Conservation (phyloP, 2,888 invertebrate species). For the Philereme transversata region DNA sequence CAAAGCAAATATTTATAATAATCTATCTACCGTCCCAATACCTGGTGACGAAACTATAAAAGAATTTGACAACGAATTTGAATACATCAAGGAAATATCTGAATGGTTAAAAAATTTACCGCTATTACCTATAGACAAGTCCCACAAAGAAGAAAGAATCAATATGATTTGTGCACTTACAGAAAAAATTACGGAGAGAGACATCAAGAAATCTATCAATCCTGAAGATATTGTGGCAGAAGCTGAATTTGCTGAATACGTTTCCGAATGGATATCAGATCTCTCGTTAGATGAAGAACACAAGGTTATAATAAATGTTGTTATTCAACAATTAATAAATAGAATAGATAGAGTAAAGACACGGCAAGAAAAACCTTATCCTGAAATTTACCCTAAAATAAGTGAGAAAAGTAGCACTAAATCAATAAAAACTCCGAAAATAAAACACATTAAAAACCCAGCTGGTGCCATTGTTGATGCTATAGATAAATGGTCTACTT, state of each 20-base stretch:
- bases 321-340: constrained; percentile 54
- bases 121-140: constrained; percentile 44
- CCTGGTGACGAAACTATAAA: constrained; percentile 48
- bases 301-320: constrained; percentile 46
- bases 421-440: constrained; percentile 14
- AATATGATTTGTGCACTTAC: constrained; percentile 56
- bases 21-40: constrained; percentile 42
- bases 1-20: constrained; percentile 49
- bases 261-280: constrained; percentile 53
- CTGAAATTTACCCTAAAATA: constrained; percentile 5
- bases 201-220: constrained; percentile 34
- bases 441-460: constrained; percentile 34
- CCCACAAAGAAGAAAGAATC: constrained; percentile 40
- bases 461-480: constrained; percentile 50
- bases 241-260: constrained; percentile 46
- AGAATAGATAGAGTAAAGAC: constrained; percentile 50
- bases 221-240: constrained; percentile 38
- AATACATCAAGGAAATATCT: constrained; percentile 59
- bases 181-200: constrained; percentile 50
- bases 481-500: constrained; percentile 61
- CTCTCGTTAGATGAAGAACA: constrained; percentile 51
- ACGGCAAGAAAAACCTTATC: constrained; percentile 4
- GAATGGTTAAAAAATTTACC: constrained; percentile 65
- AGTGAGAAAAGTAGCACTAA: constrained; percentile 18
- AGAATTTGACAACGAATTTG: constrained; percentile 50